phyloP scores from a whole-genome alignment of 2,113 vertebrate species.

The Potamarius usumacintae region DNA sequence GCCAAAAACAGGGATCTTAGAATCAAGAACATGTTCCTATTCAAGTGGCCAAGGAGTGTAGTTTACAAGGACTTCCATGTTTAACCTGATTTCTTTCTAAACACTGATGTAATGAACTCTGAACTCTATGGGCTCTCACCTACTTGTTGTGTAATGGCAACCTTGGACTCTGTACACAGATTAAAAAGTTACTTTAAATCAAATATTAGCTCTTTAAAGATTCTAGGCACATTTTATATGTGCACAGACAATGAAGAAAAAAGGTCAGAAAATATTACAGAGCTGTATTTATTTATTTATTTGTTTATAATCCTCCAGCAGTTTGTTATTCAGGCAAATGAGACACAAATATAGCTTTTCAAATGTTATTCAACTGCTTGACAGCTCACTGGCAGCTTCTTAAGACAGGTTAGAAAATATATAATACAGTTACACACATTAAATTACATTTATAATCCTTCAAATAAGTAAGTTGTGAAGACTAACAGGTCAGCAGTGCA shows the following conservation, averaged over 20 bases:
- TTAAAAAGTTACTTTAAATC: background rate
- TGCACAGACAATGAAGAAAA: background rate
- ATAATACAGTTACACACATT: background rate
- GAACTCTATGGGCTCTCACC: conserved; percentile 3
- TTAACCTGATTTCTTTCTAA: too few relatives aligned
- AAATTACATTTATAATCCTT: background rate
- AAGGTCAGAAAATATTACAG: background rate
- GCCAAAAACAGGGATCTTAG: too few relatives aligned
- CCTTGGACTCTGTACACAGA: conserved; percentile 46
- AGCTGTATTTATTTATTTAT: background rate
- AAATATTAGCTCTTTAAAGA: background rate
- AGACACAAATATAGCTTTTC: background rate
- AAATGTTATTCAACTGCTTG: background rate
- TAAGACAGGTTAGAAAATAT: background rate
- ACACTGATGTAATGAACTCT: background rate
- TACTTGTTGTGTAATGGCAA: conserved; percentile 7
- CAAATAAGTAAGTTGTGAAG: background rate
- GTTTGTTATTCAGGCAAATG: background rate
- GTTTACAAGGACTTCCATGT: too few relatives aligned
- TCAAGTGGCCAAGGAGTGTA: too few relatives aligned
- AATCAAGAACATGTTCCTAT: too few relatives aligned
- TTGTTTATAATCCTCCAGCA: background rate
- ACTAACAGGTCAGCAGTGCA: background rate
- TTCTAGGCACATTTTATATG: background rate
- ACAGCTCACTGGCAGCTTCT: background rate